Percentiles rank a stretch among this genome's conserved stretches.
Evolutionary conservation across 64 coral and sea anemone genomes (phyloP).

Genomic region (Stylophora pistillata): DNA sequence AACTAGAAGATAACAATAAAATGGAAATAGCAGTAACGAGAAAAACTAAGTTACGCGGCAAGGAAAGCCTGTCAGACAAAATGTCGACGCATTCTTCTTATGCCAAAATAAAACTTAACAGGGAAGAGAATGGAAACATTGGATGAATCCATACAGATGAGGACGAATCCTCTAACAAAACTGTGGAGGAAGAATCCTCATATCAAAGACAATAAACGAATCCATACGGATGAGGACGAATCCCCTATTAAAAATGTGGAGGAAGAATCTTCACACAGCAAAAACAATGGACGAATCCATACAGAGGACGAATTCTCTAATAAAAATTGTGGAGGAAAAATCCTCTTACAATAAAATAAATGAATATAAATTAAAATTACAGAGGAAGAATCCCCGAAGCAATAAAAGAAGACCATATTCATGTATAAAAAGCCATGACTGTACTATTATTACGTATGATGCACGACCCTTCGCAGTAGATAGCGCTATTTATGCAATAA

Average conservation of each 20-base stretch:
- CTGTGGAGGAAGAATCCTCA: no score
- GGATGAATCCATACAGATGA: no score
- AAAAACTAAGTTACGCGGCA: no score
- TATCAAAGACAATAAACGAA: background rate
- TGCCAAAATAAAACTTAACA: background rate
- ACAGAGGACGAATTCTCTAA: background rate
- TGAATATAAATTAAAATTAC: background rate
- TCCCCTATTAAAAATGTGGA: background rate
- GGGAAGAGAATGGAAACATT: background rate
- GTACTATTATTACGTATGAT: no score
- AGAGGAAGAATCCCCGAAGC: background rate
- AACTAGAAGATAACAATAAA: no score
- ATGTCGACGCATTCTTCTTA: background rate
- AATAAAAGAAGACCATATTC: background rate
- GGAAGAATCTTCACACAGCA: background rate
- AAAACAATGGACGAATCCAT: background rate
- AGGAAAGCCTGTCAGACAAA: no score
- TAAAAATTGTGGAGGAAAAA: background rate
- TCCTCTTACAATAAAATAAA: background rate
- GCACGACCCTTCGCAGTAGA: no score
- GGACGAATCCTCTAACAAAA: no score
- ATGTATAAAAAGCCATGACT: conserved; percentile 4
- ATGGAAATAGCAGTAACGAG: no score
- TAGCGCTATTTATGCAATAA: no score
- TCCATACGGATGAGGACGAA: background rate